A percentile compares a stretch with the other conserved stretches of the same genome.
Evolutionary conservation across 2,113 vertebrate species (phyloP).

Genomic region (Gymnocephalus cernua): DNA sequence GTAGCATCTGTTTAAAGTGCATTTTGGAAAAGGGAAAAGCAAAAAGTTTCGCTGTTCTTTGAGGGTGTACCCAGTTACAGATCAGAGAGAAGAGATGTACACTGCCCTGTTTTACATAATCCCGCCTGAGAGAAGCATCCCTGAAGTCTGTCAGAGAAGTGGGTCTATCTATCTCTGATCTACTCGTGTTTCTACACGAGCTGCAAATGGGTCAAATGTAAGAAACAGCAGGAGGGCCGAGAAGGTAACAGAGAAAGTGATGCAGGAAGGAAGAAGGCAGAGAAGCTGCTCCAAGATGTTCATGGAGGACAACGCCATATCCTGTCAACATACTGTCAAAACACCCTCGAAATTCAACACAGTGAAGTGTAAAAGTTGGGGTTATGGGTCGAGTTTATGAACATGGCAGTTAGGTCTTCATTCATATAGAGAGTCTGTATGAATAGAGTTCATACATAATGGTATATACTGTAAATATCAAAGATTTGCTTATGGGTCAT

Average conservation of each 20-base stretch:
- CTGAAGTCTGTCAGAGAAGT: slow-evolving; percentile 6
- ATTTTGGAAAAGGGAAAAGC: background rate
- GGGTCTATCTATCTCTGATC: slow-evolving; percentile 30
- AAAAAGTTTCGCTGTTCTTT: background rate
- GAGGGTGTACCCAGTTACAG: background rate
- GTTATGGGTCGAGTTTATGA: background rate
- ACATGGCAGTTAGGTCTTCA: no score
- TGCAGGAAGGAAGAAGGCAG: background rate
- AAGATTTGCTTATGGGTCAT: background rate
- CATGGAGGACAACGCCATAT: no score
- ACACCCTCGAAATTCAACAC: background rate
- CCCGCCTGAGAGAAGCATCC: background rate
- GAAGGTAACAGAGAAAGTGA: background rate
- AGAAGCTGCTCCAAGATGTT: background rate
- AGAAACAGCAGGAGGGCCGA: background rate
- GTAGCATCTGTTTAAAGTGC: background rate
- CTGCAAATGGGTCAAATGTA: slow-evolving; percentile 34
- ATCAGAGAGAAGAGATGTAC: slow-evolving; percentile 2
- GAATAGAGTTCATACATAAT: background rate
- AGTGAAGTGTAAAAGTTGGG: background rate
- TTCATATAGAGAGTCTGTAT: no score
- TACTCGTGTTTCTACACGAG: slow-evolving; percentile 1
- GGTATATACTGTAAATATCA: background rate
- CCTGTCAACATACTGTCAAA: background rate
- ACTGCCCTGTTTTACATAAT: slow-evolving; percentile 26